Conservation (phyloP, 92 coral and sea anemone species). For the Epizoanthus rinbou region DNA sequence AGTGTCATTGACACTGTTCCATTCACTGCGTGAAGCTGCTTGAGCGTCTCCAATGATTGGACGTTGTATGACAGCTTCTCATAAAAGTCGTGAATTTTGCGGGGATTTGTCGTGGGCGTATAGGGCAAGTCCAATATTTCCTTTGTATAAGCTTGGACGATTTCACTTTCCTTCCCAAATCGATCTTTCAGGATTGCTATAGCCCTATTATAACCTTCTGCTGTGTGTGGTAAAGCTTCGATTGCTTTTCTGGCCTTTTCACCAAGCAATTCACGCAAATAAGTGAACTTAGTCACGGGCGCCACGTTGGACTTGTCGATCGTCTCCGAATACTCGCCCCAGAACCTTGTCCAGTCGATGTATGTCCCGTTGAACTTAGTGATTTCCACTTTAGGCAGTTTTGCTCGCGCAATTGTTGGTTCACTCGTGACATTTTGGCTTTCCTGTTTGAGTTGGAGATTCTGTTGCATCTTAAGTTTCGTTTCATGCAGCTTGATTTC, state of each 20-base stretch:
- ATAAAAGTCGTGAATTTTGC: constrained; percentile 46
- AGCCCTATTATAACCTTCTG: constrained; percentile 55
- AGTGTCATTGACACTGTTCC: constrained; percentile 59
- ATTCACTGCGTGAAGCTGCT: constrained; percentile 39
- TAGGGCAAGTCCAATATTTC: constrained; percentile 52
- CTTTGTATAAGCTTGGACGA: constrained; percentile 45
- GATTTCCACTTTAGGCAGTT: constrained; percentile 44
- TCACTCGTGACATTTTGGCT: constrained; percentile 19
- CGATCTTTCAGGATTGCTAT: constrained; percentile 38
- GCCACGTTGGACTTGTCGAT: constrained; percentile 18
- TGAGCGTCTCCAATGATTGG: constrained; percentile 52
- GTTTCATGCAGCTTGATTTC: constrained; percentile 41
- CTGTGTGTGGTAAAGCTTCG: constrained; percentile 45
- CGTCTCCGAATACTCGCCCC: constrained; percentile 50
- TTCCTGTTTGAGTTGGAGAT: constrained; percentile 10
- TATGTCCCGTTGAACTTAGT: constrained; percentile 49
- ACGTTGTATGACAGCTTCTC: constrained; percentile 48
- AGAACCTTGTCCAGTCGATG: constrained; percentile 49
- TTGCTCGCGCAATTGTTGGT: constrained; percentile 29
- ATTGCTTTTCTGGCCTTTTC: constrained; percentile 36
- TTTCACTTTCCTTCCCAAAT: constrained; percentile 54
- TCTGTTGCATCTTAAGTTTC: constrained; percentile 45
- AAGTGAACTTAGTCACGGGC: constrained; percentile 48
- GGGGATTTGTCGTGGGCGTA: constrained; percentile 36
- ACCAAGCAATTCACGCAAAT: constrained; percentile 43